A percentile compares a stretch with the other conserved stretches of the same genome.
Conservation (phyloP, 2,113 vertebrate genomes). For the Chascanopsetta lugubris region DNA sequence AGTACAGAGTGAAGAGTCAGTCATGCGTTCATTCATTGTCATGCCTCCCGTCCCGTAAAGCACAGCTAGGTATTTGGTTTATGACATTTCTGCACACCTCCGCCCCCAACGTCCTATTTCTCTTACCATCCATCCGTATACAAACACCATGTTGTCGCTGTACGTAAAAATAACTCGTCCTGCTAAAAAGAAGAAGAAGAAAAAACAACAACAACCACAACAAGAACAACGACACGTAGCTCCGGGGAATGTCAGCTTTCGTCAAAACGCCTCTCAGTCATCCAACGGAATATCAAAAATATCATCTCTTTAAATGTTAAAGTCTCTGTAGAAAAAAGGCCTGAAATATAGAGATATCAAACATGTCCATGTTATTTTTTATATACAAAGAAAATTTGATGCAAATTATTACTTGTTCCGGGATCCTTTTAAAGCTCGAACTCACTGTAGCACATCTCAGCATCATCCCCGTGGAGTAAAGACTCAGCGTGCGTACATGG, state of each 20-base stretch:
- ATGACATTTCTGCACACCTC: constrained; percentile 38
- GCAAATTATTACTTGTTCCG: constrained; percentile 77
- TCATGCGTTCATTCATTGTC: constrained; percentile 57
- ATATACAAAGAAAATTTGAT: constrained; percentile 81
- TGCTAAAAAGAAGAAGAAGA: constrained; percentile 52
- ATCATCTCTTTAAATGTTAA: constrained; percentile 78
- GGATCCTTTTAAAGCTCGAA: constrained; percentile 68
- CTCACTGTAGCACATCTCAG: constrained; percentile 37
- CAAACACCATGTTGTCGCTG: constrained; percentile 39
- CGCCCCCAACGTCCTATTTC: constrained; percentile 14
- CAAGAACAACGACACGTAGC: no score
- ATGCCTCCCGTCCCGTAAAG: constrained; percentile 61
- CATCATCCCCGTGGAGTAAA: constrained; percentile 29
- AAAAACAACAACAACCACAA: no score
- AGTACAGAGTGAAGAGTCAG: constrained; percentile 66
- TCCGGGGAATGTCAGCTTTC: constrained; percentile 56
- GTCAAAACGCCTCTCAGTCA: constrained; percentile 63
- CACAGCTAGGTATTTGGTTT: constrained; percentile 75
- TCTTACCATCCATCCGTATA: constrained; percentile 32
- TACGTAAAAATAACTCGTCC: constrained; percentile 67
- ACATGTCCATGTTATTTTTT: constrained; percentile 67
- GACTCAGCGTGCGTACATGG: constrained; percentile 48
- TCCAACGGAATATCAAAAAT: constrained; percentile 83
- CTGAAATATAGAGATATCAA: constrained; percentile 77
- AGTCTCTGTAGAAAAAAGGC: constrained; percentile 82